phyloP scores from a whole-genome alignment of 2,797 vertebrate genomes.

The Champsocephalus esox region DNA sequence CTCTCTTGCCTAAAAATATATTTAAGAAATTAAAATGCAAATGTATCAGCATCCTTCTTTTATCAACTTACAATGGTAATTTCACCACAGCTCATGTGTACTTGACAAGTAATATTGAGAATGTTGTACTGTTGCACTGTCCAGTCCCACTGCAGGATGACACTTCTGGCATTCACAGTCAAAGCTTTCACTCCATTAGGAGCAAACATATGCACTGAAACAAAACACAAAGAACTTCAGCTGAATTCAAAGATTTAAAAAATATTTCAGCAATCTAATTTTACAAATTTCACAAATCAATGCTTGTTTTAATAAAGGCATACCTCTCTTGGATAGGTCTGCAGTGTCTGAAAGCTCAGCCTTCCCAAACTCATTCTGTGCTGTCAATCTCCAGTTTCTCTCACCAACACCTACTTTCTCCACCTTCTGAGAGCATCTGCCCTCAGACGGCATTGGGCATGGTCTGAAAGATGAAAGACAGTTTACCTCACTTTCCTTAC shows the following conservation, averaged over 20 bases:
- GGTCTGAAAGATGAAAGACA: constrained; percentile 30
- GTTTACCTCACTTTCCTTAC: background rate
- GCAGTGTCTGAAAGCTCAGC: constrained; percentile 60
- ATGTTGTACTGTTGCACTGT: background rate
- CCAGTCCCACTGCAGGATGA: constrained; percentile 73
- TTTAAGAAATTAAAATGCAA: too few species aligned
- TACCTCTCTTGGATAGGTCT: constrained; percentile 78
- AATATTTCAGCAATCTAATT: background rate
- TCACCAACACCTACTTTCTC: constrained; percentile 9
- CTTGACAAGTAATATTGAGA: constrained; percentile 71
- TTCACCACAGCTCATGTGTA: constrained; percentile 10
- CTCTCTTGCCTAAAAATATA: too few species aligned
- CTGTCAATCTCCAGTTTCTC: constrained; percentile 74
- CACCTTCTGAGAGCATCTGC: constrained; percentile 22
- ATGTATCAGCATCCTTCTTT: background rate
- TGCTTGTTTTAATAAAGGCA: fast-evolving
- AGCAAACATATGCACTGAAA: constrained; percentile 69
- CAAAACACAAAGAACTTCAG: background rate
- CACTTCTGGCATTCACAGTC: constrained; percentile 54
- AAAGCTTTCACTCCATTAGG: constrained; percentile 8
- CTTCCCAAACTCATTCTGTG: constrained; percentile 53
- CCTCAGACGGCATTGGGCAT: fast-evolving
- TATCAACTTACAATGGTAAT: constrained; percentile 58
- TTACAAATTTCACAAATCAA: background rate
- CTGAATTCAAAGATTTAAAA: background rate